phyloP scores from a whole-genome alignment of 2,888 invertebrate genomes.

The Steinernema carpocapsae region DNA sequence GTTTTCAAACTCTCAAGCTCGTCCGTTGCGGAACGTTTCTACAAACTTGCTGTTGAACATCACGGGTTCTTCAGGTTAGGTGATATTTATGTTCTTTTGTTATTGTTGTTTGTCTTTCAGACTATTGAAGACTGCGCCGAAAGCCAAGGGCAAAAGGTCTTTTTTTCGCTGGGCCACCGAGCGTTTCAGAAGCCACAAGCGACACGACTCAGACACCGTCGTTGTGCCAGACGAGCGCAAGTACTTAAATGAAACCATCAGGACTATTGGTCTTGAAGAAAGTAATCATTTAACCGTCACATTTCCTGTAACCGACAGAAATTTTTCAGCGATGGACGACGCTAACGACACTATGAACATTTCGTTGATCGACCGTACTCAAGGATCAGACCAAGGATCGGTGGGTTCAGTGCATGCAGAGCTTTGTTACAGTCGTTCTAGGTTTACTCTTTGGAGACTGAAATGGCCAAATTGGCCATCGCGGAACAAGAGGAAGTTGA shows the following conservation, averaged over 20 bases:
- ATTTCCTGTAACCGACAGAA: background rate
- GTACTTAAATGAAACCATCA: conserved; percentile 1
- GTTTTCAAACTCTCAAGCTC: conserved; percentile 5
- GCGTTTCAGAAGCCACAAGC: background rate
- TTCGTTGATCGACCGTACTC: conserved; percentile 9
- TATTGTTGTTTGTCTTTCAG: background rate
- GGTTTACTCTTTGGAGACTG: background rate
- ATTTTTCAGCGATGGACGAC: conserved; percentile 14
- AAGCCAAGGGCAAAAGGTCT: conserved; percentile 3
- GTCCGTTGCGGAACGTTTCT: conserved; percentile 84
- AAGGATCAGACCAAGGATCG: background rate
- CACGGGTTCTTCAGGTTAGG: conserved; percentile 98
- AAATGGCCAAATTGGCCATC: background rate
- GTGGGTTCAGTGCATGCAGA: background rate
- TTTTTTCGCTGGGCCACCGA: conserved; percentile 18
- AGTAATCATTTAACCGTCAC: background rate
- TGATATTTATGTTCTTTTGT: background rate
- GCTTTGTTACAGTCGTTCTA: background rate
- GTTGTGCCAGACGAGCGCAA: too few species aligned
- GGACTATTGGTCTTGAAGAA: conserved; percentile 15
- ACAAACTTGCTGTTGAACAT: conserved; percentile 99
- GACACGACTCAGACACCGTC: background rate
- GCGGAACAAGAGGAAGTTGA: background rate
- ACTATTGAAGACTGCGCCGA: background rate
- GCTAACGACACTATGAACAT: conserved; percentile 2